Evolutionary conservation across 2,888 invertebrate species (phyloP), one percentile per base, ranked within the genome.

Genomic region (Saturnia pavonia): DNA sequence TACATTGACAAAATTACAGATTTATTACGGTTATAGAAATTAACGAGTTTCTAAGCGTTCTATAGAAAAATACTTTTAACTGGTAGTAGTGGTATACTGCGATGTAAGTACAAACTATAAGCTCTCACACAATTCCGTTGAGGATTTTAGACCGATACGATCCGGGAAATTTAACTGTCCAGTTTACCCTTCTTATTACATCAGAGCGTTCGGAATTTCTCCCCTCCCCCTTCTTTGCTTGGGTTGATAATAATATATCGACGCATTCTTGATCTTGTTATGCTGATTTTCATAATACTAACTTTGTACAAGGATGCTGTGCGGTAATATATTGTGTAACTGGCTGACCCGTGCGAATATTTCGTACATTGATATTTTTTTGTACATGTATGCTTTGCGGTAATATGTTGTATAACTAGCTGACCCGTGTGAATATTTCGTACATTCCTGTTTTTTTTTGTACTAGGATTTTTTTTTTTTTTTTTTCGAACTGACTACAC

Each of bases 121-220:
- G 80, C 77, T 77, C 78, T 75, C 75, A 76, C 74, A 75, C 84
- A 85, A 85, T 85, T 81, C 77, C 75, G 71, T 72, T 68, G 76
- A 74, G 78, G 78, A 78, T 83, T 82, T 81, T 80, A 80, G 77
- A 77, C 54, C 40, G 4, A 54, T 22, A 40, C 51, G 68, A 65
- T n/a, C 12, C n/a, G 40, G 40, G 65, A 40, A 65, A 65, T 65
- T 65, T n/a, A 65, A 8, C 40, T 65, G 65, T 27, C 65, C 65
- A 65, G 65, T 65, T 65, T 40, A 40, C 19, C 65, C n/a, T 65
- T 65, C 40, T 65, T 40, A 65, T n/a, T 65, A 65, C 40, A 22
- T 12, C 12, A 3, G n/a, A 65, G 22, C 16, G 65, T 8, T 40
- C 40, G 65, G n/a, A 65, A 40, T 65, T 65, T 65, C 19, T 27